Evolutionary conservation across 2,797 vertebrate species (phyloP).

Genomic region (Sebastes minor): DNA sequence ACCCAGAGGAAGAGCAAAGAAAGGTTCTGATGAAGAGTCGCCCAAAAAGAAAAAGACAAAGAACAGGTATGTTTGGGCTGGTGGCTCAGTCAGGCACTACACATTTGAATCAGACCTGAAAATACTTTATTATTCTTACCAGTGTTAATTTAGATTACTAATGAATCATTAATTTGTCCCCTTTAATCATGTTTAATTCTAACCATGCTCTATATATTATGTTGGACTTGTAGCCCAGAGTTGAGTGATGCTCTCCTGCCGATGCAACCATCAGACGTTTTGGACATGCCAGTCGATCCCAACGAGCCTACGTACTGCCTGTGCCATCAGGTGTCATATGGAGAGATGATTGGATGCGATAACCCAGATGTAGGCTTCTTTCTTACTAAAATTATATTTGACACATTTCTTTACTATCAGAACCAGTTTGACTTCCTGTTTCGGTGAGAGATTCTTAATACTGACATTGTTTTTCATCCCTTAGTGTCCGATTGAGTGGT

Average conservation of each 20-base stretch:
- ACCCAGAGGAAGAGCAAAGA: slow-evolving; percentile 89
- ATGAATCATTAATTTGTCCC: neutral
- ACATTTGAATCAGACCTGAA: neutral
- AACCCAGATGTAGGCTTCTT: slow-evolving; percentile 89
- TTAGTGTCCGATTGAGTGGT: slow-evolving; percentile 98
- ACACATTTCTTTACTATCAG: neutral
- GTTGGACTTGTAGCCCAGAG: slow-evolving; percentile 82
- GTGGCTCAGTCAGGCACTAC: neutral
- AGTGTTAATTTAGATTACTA: neutral
- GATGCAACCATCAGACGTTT: slow-evolving; percentile 93
- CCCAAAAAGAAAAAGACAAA: slow-evolving; percentile 95
- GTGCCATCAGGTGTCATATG: slow-evolving; percentile 97
- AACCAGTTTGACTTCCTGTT: neutral
- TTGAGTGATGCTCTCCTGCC: slow-evolving; percentile 89
- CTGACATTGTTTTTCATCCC: neutral
- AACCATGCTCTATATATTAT: neutral
- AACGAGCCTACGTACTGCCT: slow-evolving; percentile 97
- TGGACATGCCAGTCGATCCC: slow-evolving; percentile 97
- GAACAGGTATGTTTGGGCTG: slow-evolving; percentile 83
- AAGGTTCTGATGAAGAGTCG: slow-evolving; percentile 93
- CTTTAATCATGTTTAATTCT: neutral
- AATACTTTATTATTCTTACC: neutral
- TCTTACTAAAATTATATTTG: neutral
- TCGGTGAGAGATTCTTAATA: neutral
- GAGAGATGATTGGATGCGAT: slow-evolving; percentile 99